Conservation (phyloP, 1,140 invertebrate genomes). For the Hylyphantes graminicola region DNA sequence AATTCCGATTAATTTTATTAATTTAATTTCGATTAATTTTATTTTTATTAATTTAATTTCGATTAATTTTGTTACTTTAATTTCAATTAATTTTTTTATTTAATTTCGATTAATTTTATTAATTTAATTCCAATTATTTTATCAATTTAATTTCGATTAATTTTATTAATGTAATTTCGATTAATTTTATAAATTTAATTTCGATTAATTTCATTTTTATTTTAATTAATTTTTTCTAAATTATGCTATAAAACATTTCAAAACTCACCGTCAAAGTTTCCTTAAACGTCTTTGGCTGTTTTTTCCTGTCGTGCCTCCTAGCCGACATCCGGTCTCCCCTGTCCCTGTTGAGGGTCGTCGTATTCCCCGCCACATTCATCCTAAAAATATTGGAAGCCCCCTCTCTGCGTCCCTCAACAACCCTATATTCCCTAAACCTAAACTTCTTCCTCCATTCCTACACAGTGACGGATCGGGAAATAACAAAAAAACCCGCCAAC, state of each 20-base stretch:
- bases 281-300: conserved; percentile 8
- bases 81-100: no score
- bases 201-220: no score
- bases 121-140: no score
- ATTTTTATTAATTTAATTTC: no score
- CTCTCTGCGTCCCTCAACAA: background rate
- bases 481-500: conserved; percentile 5
- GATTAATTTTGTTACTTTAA: no score
- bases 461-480: background rate
- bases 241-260: background rate
- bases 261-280: conserved; percentile 37
- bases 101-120: no score
- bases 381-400: background rate
- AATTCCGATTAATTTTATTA: no score
- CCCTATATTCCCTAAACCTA: conserved; percentile 5
- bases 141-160: no score
- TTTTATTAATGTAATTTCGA: no score
- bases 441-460: conserved; percentile 13
- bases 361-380: conserved; percentile 45
- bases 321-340: background rate
- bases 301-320: conserved; percentile 3
- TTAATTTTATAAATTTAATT: no score
- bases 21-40: no score
- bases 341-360: conserved; percentile 23
- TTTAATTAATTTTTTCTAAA: no score